Percentiles rank a stretch among this genome's conserved stretches.
Conservation (phyloP, 2,797 vertebrate species). For the Anableps anableps region DNA sequence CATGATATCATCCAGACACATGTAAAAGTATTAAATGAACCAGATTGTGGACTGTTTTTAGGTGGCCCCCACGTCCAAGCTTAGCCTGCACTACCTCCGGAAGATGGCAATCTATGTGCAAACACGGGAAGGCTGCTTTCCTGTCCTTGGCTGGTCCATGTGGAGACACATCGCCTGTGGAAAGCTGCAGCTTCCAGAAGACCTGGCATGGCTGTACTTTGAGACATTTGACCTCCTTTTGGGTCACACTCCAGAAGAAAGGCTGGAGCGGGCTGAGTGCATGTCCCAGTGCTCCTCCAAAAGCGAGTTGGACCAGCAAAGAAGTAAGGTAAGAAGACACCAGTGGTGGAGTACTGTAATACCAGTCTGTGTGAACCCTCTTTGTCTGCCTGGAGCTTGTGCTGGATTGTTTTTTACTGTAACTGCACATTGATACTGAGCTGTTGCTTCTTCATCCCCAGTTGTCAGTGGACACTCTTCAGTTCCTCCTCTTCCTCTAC, state of each 20-base stretch:
- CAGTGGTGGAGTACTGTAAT: background rate
- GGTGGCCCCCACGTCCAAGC: slow-evolving; percentile 84
- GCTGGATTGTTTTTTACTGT: background rate
- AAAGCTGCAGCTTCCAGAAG: slow-evolving; percentile 90
- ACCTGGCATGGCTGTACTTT: slow-evolving; percentile 94
- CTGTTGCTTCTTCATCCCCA: slow-evolving; percentile 52
- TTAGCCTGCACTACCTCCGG: slow-evolving; percentile 90
- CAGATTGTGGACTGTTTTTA: background rate
- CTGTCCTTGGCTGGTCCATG: slow-evolving; percentile 86
- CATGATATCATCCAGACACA: background rate
- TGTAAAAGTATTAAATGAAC: slow-evolving; percentile 8
- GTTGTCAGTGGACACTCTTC: slow-evolving; percentile 92
- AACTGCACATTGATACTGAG: background rate
- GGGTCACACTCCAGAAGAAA: slow-evolving; percentile 73
- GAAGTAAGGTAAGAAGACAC: slow-evolving; percentile 82
- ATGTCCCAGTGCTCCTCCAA: slow-evolving; percentile 85
- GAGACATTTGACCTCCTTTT: slow-evolving; percentile 89
- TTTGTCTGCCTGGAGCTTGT: background rate
- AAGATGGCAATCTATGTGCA: slow-evolving; percentile 91
- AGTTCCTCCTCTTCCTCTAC: slow-evolving; percentile 96
- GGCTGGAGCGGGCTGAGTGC: slow-evolving; percentile 89
- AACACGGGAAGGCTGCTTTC: slow-evolving; percentile 88
- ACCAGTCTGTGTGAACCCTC: background rate
- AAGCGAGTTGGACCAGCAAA: slow-evolving; percentile 87
- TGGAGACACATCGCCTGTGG: slow-evolving; percentile 96